Base-by-base conservation (phyloP, 2,797 vertebrate genomes). In the Semotilus atromaculatus region DNA sequence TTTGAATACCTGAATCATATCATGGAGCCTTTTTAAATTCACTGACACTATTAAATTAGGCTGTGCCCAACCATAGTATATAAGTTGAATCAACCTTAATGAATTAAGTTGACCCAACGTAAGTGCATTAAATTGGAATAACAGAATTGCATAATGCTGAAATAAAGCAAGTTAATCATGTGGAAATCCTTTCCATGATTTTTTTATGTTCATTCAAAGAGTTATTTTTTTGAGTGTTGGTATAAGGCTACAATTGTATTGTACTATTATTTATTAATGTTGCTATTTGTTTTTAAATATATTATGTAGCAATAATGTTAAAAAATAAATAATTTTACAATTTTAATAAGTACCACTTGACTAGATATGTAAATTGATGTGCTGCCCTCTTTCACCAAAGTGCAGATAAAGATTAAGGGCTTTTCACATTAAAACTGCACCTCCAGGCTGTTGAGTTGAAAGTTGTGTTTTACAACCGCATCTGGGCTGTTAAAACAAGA, bases 401-500 rank as follows among this genome's bases (percentile, higher is more conserved):
- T 11, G 31, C 64, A 70, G 58, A 43, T 48, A 51, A 43, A 68
- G 31, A 70, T 14, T 55, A 70, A 71, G 38, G 51, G 5, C 80
- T 58, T 26, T 43, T 71, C n/a, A 29, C 9, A 40, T 43, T 43
- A 40, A 71, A 71, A 64, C 19, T 13, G 36, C n/a, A 40, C 48
- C 66, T 71, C 23, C 16, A 71, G 34, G 48, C 72, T 23, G 51
- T 4, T 0, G 68, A 82, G 68, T n/a, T 82, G 26, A 81, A 60
- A 31, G 67, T 14, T 0, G 2, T 58, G 67, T 71, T 82, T 72
- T 62, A 82, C 7, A 45, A 16, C 53, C 55, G 43, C 80, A 73
- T 82, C 73, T 75, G 73, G 73, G 51, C 51, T 36, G 73, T 55
- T 75, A 55, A 75, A 75, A 36, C 19, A 75, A 55, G 71, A 45